Evolutionary conservation across 2,888 invertebrate species (phyloP).

Genomic region (Papilio demoleus): DNA sequence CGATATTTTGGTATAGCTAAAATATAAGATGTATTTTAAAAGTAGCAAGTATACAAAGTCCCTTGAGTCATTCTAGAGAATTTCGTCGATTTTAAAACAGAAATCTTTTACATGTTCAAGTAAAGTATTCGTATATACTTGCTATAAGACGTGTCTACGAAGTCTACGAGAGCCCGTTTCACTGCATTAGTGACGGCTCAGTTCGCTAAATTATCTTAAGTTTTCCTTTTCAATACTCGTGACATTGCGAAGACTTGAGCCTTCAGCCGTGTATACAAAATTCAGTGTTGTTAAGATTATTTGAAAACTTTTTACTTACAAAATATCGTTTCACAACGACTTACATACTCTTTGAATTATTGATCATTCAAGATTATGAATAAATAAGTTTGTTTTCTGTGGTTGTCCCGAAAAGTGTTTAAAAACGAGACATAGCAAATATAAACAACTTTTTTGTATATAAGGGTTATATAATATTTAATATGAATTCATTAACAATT

Average conservation of each 20-base stretch:
- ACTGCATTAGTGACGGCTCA: slow-evolving; percentile 17
- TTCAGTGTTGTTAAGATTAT: neutral
- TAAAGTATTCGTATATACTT: slow-evolving; percentile 4
- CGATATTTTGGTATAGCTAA: neutral
- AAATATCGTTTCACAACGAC: neutral
- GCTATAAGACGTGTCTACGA: slow-evolving; percentile 3
- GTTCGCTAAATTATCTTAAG: slow-evolving; percentile 46
- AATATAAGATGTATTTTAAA: neutral
- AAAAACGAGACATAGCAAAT: no score
- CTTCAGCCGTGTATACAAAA: neutral
- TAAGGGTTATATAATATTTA: no score
- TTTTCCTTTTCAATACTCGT: slow-evolving; percentile 19
- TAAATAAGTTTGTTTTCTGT: no score
- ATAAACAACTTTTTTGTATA: no score
- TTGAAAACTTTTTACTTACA: slow-evolving; percentile 3
- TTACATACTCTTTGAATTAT: no score
- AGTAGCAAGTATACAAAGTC: neutral
- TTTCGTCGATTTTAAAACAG: neutral
- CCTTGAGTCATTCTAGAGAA: neutral
- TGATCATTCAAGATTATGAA: no score
- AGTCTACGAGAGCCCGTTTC: slow-evolving; percentile 6
- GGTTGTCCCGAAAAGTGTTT: no score
- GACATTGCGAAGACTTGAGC: slow-evolving; percentile 15
- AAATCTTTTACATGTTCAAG: neutral
- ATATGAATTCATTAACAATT: no score